Conservation (phyloP, 1,140 invertebrate genomes). For the Bombyx mori region DNA sequence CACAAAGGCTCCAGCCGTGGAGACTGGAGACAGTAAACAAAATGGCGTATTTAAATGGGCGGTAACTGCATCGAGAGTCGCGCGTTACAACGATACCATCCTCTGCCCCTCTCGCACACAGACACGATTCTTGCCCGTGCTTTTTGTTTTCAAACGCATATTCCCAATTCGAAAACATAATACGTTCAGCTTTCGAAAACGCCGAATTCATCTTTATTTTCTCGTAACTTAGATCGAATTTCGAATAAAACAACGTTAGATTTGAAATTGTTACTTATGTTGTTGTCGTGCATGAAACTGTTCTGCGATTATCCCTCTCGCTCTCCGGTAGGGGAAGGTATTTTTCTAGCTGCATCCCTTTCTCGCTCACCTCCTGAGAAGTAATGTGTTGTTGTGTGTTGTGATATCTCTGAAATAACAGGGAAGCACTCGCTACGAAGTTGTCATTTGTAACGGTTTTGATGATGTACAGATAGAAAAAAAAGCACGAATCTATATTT, state of each 20-base stretch:
- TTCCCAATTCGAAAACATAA: slow-evolving; percentile 3
- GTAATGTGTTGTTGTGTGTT: slow-evolving; percentile 71
- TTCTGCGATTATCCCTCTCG: slow-evolving; percentile 51
- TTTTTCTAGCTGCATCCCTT: slow-evolving; percentile 53
- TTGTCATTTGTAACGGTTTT: slow-evolving; percentile 71
- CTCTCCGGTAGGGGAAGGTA: slow-evolving; percentile 29
- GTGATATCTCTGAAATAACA: slow-evolving; percentile 71
- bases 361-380: slow-evolving; percentile 55
- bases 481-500: slow-evolving; percentile 2
- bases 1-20: slow-evolving; percentile 32
- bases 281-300: slow-evolving; percentile 49
- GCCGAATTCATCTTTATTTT: slow-evolving; percentile 23
- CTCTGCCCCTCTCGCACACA: slow-evolving; percentile 42
- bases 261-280: too few species aligned
- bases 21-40: slow-evolving; percentile 67
- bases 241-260: slow-evolving; percentile 10
- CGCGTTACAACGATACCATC: slow-evolving; percentile 41
- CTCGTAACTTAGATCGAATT: slow-evolving; percentile 15
- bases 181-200: slow-evolving; percentile 19
- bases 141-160: background rate
- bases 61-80: slow-evolving; percentile 55
- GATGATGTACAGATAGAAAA: slow-evolving; percentile 39
- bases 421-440: slow-evolving; percentile 68
- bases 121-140: slow-evolving; percentile 4
- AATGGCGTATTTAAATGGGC: slow-evolving; percentile 71